phyloP scores from a whole-genome alignment of 2,797 vertebrate genomes.

The Euthynnus affinis region DNA sequence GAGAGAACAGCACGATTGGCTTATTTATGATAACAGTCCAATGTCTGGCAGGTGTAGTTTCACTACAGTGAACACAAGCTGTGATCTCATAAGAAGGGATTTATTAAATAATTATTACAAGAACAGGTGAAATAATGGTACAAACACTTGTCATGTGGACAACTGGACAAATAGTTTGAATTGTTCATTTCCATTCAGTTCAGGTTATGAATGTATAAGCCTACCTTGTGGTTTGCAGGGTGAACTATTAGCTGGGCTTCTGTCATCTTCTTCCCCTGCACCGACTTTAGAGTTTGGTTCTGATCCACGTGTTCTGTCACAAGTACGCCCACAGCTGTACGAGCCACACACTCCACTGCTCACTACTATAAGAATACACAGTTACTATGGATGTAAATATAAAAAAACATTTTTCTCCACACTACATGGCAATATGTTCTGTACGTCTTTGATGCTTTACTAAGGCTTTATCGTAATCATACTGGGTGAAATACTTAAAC shows the following conservation, averaged over 20 bases:
- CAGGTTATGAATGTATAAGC: neutral
- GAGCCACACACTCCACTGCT: constrained; percentile 54
- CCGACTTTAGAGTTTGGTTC: neutral
- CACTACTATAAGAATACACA: constrained; percentile 16
- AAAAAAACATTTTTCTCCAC: neutral
- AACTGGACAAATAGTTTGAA: too few species aligned
- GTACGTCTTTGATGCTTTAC: neutral
- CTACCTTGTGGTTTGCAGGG: constrained; percentile 66
- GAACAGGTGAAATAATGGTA: neutral
- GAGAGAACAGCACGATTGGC: neutral
- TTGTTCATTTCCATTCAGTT: neutral
- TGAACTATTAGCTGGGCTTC: constrained; percentile 28
- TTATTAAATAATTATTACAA: neutral
- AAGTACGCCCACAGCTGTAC: constrained; percentile 39
- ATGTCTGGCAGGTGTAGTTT: neutral
- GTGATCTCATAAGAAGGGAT: neutral
- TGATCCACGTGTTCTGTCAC: constrained; percentile 30
- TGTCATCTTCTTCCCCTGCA: neutral
- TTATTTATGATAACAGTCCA: neutral
- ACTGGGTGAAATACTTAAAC: neutral
- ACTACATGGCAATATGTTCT: neutral
- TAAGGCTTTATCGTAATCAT: neutral
- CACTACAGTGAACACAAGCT: neutral
- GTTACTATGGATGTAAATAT: neutral
- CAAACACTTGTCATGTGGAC: too few species aligned